phyloP scores from a whole-genome alignment of 2,797 vertebrate genomes.

The Meriones psammophilus region DNA sequence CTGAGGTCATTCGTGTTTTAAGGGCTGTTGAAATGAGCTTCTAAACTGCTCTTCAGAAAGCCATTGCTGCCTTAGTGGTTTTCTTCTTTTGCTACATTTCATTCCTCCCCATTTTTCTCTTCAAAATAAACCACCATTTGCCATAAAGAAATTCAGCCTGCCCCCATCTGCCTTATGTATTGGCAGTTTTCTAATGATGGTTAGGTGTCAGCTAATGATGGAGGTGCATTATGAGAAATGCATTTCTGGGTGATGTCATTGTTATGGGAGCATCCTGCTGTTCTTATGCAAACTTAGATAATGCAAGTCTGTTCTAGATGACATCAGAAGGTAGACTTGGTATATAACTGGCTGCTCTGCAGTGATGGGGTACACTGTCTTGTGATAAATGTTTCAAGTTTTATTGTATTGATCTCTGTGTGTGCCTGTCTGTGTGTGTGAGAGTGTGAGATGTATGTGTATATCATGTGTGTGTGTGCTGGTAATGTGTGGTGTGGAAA shows the following conservation, averaged over 20 bases:
- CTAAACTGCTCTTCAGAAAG: constrained; percentile 4
- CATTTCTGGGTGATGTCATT: background rate
- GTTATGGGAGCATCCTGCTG: background rate
- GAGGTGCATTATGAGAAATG: background rate
- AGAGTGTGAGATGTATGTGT: too few relatives aligned
- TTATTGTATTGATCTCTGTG: background rate
- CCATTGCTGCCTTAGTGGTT: background rate
- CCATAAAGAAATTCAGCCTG: background rate
- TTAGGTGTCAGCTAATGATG: background rate
- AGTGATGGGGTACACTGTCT: background rate
- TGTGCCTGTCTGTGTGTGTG: background rate
- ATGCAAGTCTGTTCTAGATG: background rate
- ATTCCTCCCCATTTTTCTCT: background rate
- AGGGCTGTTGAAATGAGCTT: constrained; percentile 46
- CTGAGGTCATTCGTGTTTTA: background rate
- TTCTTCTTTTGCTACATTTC: background rate
- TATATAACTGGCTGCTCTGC: background rate
- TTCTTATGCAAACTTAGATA: background rate
- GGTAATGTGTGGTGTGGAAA: background rate
- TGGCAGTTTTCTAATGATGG: background rate
- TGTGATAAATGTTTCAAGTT: background rate
- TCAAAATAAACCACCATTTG: background rate
- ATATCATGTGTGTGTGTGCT: background rate
- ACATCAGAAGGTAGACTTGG: background rate
- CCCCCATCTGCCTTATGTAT: background rate